Percentiles rank a stretch among this genome's conserved stretches.
phyloP scores from a whole-genome alignment of 1,140 invertebrate genomes.

The Neodiprion pinetum region DNA sequence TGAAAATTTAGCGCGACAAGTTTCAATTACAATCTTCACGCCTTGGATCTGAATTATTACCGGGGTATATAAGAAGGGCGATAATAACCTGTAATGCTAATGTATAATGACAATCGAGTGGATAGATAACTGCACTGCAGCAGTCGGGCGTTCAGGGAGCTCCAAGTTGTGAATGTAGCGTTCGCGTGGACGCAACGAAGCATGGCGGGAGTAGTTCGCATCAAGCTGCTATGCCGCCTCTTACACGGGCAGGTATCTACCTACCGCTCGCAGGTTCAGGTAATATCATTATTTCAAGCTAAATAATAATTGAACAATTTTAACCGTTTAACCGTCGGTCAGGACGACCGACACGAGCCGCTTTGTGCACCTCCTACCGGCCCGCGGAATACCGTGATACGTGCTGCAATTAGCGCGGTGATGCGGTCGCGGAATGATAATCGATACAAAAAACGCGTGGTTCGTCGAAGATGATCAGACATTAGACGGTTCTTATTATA shows the following conservation, averaged over 20 bases:
- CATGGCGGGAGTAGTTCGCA: slow-evolving; percentile 35
- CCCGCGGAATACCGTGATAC: no score
- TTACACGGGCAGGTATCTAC: slow-evolving; percentile 17
- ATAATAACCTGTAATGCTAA: slow-evolving; percentile 13
- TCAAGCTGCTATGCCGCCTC: slow-evolving; percentile 25
- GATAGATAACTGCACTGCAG: slow-evolving; percentile 26
- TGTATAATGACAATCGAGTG: slow-evolving; percentile 7
- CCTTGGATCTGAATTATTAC: no score
- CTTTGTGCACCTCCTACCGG: no score
- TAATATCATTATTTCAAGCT: slow-evolving; percentile 45
- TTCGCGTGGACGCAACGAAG: slow-evolving; percentile 54
- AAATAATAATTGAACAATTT: slow-evolving; percentile 36
- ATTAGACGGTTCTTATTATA: no score
- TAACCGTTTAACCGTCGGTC: slow-evolving; percentile 16
- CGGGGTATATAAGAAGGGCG: neutral
- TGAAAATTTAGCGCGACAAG: no score
- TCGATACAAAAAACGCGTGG: no score
- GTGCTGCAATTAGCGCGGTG: no score
- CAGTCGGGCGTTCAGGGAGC: slow-evolving; percentile 40
- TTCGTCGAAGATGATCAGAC: no score
- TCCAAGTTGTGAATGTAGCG: slow-evolving; percentile 41
- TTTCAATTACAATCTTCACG: no score
- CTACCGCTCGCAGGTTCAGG: slow-evolving; percentile 30
- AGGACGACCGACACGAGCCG: no score
- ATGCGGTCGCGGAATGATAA: no score